Evolutionary conservation across 1,140 invertebrate genomes (phyloP), one percentile per base, ranked within the genome.

Genomic region (Nautilus pompilius): DNA sequence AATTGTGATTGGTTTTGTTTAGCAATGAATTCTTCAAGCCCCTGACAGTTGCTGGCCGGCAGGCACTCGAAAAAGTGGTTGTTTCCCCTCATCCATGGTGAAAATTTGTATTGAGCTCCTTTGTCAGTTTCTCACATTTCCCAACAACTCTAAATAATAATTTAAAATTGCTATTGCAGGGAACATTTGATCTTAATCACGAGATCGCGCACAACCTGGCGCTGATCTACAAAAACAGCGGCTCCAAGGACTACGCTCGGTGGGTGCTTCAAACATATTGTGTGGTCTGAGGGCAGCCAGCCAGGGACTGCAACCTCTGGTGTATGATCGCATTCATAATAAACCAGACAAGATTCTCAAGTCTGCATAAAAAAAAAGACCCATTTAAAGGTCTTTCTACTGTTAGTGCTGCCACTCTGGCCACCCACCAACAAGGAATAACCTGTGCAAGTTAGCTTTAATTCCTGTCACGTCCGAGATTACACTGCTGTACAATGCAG

Each of bases 191-290:
- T 53, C 64, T 81, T 54, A 68, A 46, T 2, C 58, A 60, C 54
- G 78, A 81, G 57, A 74, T 80, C 58, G 83, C 84, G 5, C 81
- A 82, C 65, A 85, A 85, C 67, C 67, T 85, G 57, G 72, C 80
- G 4, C 63, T 80, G 29, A 84, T 85, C 41, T 85, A 85, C 67
- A 63, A 78, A 26, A 65, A 62, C 3, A 81, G 72, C 66, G 77
- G 80, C 46, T 83, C 83, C 20, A 28, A 67, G 15, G 71, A 76
- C 8, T 65, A 79, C 26, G 84, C 84, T 20, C 58, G 74, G 20
- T 55, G 74, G 6, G 63, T 82, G 26, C 65, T 80, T 22, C 75
- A 84, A 46, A 73, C 78, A 61, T 84, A 83, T 72, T 75, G 80
- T 57, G 75, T 80, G 33, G 74, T 85, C 45, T 83, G 66, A 80